Conservation (phyloP, 1,140 invertebrate genomes). For the Drosophila yakuba region DNA sequence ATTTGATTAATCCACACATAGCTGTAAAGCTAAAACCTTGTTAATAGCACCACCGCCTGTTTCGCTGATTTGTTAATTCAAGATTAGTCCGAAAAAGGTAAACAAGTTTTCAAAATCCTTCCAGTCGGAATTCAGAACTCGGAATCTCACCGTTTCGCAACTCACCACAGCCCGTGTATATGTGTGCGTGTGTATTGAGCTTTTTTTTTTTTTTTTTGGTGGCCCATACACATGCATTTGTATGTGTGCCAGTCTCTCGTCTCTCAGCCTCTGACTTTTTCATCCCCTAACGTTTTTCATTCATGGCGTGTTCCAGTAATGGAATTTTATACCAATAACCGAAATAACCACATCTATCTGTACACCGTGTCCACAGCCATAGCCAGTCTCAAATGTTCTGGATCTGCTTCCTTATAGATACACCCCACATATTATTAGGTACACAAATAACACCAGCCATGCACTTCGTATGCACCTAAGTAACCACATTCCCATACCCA, state of each 20-base stretch:
- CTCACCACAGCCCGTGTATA: slow-evolving; percentile 25
- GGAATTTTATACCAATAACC: slow-evolving; percentile 69
- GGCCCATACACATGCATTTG: slow-evolving; percentile 4
- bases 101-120: slow-evolving; percentile 27
- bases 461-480: slow-evolving; percentile 40
- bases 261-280: slow-evolving; percentile 27
- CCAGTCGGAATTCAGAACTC: slow-evolving; percentile 23
- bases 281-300: slow-evolving; percentile 78
- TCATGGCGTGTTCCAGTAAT: slow-evolving; percentile 77
- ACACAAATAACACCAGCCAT: slow-evolving; percentile 26
- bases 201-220: slow-evolving; percentile 31
- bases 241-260: slow-evolving; percentile 16
- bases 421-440: neutral
- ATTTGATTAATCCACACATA: neutral
- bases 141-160: slow-evolving; percentile 39
- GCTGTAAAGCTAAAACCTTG: neutral
- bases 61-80: neutral
- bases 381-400: neutral
- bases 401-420: neutral
- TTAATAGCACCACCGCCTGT: too few relatives aligned
- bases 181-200: slow-evolving; percentile 15
- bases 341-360: slow-evolving; percentile 36
- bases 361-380: slow-evolving; percentile 8
- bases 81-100: slow-evolving; percentile 10
- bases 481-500: neutral